Conservation (phyloP, 2,113 vertebrate species). For the Festucalex cinctus region DNA sequence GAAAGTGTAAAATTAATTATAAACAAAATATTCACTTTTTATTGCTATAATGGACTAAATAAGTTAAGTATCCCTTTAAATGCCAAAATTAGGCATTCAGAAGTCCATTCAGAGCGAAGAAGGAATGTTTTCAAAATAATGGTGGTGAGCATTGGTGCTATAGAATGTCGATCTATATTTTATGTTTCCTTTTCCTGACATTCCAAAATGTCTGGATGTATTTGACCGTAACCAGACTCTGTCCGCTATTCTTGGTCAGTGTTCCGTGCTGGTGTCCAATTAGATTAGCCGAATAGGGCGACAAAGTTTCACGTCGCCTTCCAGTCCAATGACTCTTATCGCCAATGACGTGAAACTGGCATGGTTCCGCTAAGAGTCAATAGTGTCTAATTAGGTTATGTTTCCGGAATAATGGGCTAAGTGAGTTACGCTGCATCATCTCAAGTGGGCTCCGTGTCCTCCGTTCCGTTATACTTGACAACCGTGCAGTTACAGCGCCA, state of each 20-base stretch:
- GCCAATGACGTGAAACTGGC: background rate
- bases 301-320: background rate
- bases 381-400: background rate
- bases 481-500: background rate
- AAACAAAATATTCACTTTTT: too few relatives aligned
- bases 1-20: too few relatives aligned
- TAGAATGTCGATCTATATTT: background rate
- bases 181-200: background rate
- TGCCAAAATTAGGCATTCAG: too few relatives aligned
- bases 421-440: background rate
- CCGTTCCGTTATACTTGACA: constrained; percentile 5
- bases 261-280: background rate
- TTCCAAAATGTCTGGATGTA: background rate
- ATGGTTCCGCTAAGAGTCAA: constrained; percentile 5
- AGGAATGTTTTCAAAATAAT: too few relatives aligned
- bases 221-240: background rate
- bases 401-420: background rate
- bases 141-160: background rate
- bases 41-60: too few relatives aligned
- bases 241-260: background rate
- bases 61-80: too few relatives aligned
- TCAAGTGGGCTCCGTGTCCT: background rate
- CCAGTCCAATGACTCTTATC: constrained; percentile 1
- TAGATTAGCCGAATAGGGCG: background rate
- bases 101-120: too few relatives aligned